Evolutionary conservation across 2,797 vertebrate genomes (phyloP), one percentile per base, ranked within the genome.

Genomic region (Aselliscus stoliczkanus): DNA sequence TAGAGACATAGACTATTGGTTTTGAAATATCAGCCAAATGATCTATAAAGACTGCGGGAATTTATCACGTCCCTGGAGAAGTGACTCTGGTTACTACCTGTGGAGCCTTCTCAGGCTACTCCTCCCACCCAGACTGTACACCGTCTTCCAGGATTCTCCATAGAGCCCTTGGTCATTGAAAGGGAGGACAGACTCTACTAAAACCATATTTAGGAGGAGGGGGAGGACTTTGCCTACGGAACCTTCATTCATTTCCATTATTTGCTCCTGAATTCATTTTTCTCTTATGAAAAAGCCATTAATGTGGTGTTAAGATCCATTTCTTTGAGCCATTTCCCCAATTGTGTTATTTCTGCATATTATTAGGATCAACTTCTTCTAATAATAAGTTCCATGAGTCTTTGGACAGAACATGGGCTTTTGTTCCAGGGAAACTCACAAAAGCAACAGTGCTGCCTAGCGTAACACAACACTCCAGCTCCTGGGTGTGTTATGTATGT

Each of bases 1-100:
- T 90, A 84, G 95, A 90, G 23, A 84, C 31, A 67, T 31, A n/a
- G 75, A 85, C 70, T 39, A 20, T 94, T 69, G 58, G 44, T 80
- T 56, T n/a, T 93, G 84, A 97, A 97, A 97, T 96, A 96, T 80
- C 76, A 95, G 39, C 64, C 42, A 83, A 91, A 65, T 42, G 54
- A 91, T 34, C 27, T 96, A 15, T 69, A 60, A 29, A 37, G 90
- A 15, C 34, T 95, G 50, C 83, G 88, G 94, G 93, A 97, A 96
- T 92, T 12, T 93, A 64, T 29, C 62, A 34, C 37, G 80, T 91
- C 58, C 52, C 64, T 52, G 90, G 44, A 72, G 87, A 42, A 93
- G 9, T 42, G 27, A 6, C 64, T 52, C 27, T 0, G 1, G 4
- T 65, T 56, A 23, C 25, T 75, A 54, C 14, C 14, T 0, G 11